phyloP scores from a whole-genome alignment of 2,113 vertebrate species.

The Nycticorax nycticorax region DNA sequence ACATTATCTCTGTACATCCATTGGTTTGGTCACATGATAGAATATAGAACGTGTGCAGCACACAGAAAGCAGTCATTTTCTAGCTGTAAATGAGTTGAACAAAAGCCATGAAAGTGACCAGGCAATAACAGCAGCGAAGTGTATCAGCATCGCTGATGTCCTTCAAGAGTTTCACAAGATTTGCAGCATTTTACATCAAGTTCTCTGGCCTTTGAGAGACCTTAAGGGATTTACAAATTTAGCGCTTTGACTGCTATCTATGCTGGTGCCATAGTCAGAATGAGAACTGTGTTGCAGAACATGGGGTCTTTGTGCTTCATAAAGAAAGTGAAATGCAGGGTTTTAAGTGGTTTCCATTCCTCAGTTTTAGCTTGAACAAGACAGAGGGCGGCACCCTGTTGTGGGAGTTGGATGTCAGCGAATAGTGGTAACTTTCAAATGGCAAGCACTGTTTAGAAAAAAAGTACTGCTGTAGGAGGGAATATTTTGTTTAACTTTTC shows the following conservation, averaged over 20 bases:
- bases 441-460: not conserved
- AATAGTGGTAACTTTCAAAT: not conserved
- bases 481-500: not conserved
- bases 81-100: not conserved
- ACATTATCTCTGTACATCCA: not conserved
- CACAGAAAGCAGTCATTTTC: not conserved
- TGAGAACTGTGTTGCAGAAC: not conserved
- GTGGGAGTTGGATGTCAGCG: not conserved
- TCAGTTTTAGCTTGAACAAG: not conserved
- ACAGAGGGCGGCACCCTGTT: not conserved
- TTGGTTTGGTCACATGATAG: not conserved
- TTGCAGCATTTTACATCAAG: not conserved
- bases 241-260: not conserved
- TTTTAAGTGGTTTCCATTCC: not conserved
- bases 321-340: slow-evolving; percentile 15
- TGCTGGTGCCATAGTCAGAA: not conserved
- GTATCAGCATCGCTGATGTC: fast-evolving
- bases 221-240: not conserved
- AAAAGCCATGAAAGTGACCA: not conserved
- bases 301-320: not conserved
- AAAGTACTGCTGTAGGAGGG: not conserved
- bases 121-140: not conserved
- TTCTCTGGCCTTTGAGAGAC: not conserved
- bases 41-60: not conserved
- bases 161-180: not conserved